Percentiles rank a stretch among this genome's conserved stretches.
These are phyloP conservation scores for Lytechinus pictus DNA, from an alignment of 35 echinoderm and acorn worm genomes.

Conservation along the genomic window DNA sequence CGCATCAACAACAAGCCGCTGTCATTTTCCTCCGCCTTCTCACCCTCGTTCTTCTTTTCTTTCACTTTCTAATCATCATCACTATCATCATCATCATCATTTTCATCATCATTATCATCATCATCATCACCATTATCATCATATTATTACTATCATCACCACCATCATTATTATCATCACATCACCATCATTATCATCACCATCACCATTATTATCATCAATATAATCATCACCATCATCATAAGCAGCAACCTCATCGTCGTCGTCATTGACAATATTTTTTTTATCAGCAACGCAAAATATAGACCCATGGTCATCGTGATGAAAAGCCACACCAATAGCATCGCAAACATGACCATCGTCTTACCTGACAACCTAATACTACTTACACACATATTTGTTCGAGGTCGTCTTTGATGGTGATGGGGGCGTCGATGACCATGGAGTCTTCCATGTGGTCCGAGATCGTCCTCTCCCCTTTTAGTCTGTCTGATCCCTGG, in stretches of 20 bases:
- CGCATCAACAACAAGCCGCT: not conserved
- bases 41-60: not conserved
- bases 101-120: not conserved
- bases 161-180: not conserved
- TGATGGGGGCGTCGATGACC: conserved; percentile 19
- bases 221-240: not conserved
- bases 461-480: not conserved
- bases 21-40: not conserved
- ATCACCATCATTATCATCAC: not conserved
- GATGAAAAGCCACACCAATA: not conserved
- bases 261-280: not conserved
- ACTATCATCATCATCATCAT: not conserved
- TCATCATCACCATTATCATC: not conserved
- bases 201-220: not conserved
- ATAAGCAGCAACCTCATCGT: not conserved
- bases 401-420: conserved; percentile 34
- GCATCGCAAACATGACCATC: not conserved
- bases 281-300: too few species aligned
- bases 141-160: not conserved
- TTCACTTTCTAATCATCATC: not conserved
- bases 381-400: conserved; percentile 29
- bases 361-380: not conserved
- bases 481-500: conserved; percentile 22
- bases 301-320: not conserved
- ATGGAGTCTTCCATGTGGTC: conserved; percentile 29